These are phyloP conservation scores for Julus scanicus DNA, from an alignment of 2,888 invertebrate genomes.

Conservation along the genomic window DNA sequence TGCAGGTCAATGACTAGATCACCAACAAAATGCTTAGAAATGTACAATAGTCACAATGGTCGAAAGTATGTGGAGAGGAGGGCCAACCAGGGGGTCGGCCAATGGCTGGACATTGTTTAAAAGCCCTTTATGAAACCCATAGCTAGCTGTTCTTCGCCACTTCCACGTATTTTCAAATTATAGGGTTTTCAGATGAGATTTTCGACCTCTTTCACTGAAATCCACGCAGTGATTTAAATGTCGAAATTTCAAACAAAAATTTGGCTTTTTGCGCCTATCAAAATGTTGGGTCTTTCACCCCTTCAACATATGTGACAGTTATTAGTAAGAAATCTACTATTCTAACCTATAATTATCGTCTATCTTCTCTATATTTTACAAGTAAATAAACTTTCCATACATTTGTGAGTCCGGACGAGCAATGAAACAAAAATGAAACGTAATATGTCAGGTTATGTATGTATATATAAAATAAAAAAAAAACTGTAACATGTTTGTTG, in stretches of 20 bases:
- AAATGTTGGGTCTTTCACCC: slow-evolving; percentile 30
- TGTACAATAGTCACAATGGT: slow-evolving; percentile 15
- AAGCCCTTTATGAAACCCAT: slow-evolving; percentile 26
- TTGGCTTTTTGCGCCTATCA: slow-evolving; percentile 17
- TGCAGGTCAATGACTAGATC: slow-evolving; percentile 35
- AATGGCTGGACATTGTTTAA: slow-evolving; percentile 42
- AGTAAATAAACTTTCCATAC: background rate
- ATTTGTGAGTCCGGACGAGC: background rate
- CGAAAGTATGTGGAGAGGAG: slow-evolving; percentile 35
- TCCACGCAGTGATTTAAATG: slow-evolving; percentile 21
- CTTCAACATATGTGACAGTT: slow-evolving; percentile 12
- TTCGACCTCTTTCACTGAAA: slow-evolving; percentile 42
- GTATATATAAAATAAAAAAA: background rate
- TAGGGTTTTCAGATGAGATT: slow-evolving; percentile 42
- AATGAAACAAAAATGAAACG: background rate
- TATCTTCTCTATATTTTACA: slow-evolving; percentile 16
- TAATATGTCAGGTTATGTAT: background rate
- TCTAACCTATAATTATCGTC: slow-evolving; percentile 16
- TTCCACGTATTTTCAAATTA: slow-evolving; percentile 32
- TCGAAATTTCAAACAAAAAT: slow-evolving; percentile 36
- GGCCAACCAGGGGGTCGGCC: slow-evolving; percentile 23
- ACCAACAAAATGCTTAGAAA: slow-evolving; percentile 1
- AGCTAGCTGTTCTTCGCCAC: background rate
- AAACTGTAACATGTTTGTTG: background rate
- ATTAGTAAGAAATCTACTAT: slow-evolving; percentile 25